Base-by-base conservation (phyloP, 1,140 invertebrate genomes). In the Lepidotrigona ventralis region DNA sequence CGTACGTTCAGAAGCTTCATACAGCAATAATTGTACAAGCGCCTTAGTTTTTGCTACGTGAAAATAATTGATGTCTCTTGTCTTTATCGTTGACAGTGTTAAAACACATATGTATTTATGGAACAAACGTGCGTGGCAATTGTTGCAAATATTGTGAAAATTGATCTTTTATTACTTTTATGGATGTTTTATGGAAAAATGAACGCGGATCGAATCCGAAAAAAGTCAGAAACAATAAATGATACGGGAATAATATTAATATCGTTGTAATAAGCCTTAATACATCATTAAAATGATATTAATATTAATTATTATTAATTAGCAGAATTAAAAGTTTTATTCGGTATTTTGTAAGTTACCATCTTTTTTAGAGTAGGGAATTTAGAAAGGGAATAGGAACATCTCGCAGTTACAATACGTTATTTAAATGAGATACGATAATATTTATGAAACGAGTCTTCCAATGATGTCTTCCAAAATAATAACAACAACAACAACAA, bases 391-490 rank as follows among this genome's bases (percentile, higher is more conserved):
- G 60, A 56, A 5, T 33, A 69, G 56, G 64, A 85, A 79, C 79
- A 60, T 87, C 70, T 75, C 68, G 75, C 75, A 79, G 86, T 58
- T n/a, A 73, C 60, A 70, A 51, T 78, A 70, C 54, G 78, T 87
- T 87, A 81, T 46, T 75, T 82, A 88, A 89, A 39, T 79, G 79
- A 89, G 79, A 63, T 58, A 79, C 53, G 56, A 85, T 87, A 86
- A 84, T 90, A 84, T 86, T 81, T 74, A 77, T 83, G 81, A 89
- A 89, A 87, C 80, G 66, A 83, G 88, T 90, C 89, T 90, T 90
- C 90, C 88, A 89, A 80, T 86, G 85, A 90, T 90, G 90, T 90
- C 87, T 90, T 90, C 90, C 90, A 90, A 74, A 68, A 83, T 58
- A 79, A 86, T 78, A 81, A 88, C 81, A 85, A 84, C 81, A 53